These are phyloP conservation scores for Tribolium madens DNA, from an alignment of 1,140 invertebrate species.

Conservation along the genomic window DNA sequence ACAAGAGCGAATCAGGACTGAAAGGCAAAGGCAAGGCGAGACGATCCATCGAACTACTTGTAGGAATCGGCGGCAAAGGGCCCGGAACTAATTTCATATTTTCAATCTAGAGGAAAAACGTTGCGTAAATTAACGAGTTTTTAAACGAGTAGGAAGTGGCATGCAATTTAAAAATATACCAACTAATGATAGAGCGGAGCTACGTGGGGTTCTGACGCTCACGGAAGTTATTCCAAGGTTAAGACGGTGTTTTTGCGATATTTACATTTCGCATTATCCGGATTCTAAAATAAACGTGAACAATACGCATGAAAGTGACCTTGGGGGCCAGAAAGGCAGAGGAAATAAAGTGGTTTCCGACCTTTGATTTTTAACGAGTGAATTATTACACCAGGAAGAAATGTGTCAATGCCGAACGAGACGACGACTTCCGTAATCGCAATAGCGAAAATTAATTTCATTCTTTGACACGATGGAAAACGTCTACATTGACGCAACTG, in stretches of 20 bases:
- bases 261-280: constrained; percentile 58
- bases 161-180: constrained; percentile 50
- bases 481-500: too few species aligned
- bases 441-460: not conserved
- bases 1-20: constrained; percentile 80
- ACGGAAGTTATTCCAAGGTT: constrained; percentile 58
- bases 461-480: not conserved
- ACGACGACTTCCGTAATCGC: constrained; percentile 39
- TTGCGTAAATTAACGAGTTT: constrained; percentile 39
- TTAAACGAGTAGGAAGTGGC: constrained; percentile 46
- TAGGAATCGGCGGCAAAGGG: constrained; percentile 72
- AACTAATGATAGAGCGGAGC: constrained; percentile 49
- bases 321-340: not conserved
- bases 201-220: constrained; percentile 52
- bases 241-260: constrained; percentile 49
- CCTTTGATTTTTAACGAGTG: constrained; percentile 18
- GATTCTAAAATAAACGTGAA: constrained; percentile 43
- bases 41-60: constrained; percentile 71
- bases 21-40: constrained; percentile 76
- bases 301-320: not conserved
- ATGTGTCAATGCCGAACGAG: constrained; percentile 56
- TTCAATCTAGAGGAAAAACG: constrained; percentile 53
- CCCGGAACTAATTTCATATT: constrained; percentile 77
- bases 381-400: constrained; percentile 55
- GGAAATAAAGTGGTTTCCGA: not conserved